phyloP scores from a whole-genome alignment of 35 echinoderm and acorn worm genomes.

The Lytechinus pictus region DNA sequence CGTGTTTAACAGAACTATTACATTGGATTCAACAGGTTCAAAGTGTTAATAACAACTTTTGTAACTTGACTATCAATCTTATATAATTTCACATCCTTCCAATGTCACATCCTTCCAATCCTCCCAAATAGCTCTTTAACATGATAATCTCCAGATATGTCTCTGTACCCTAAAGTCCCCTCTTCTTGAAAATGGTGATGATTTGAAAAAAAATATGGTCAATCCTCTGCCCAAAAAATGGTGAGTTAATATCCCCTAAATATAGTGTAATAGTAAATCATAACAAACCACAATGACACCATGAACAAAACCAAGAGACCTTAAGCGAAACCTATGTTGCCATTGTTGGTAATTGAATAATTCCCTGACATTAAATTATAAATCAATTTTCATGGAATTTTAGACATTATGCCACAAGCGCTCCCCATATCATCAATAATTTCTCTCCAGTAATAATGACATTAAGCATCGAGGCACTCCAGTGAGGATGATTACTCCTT shows the following conservation, averaged over 20 bases:
- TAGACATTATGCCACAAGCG: neutral
- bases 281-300: neutral
- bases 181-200: too few species aligned
- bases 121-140: too few species aligned
- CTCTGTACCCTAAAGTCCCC: too few species aligned
- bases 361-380: constrained; percentile 20
- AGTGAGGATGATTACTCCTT: neutral
- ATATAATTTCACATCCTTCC: too few species aligned
- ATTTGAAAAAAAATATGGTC: too few species aligned
- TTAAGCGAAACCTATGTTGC: neutral
- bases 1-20: too few species aligned
- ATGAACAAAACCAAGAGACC: neutral
- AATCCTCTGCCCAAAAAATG: too few species aligned
- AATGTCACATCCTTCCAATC: too few species aligned
- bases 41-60: too few species aligned
- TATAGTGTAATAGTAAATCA: neutral
- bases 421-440: neutral
- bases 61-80: too few species aligned
- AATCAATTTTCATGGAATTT: neutral
- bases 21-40: too few species aligned
- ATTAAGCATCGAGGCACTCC: neutral
- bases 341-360: neutral
- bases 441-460: neutral
- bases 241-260: neutral
- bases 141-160: too few species aligned